Evolutionary conservation across 2,888 invertebrate genomes (phyloP).

Genomic region (Troilus luridus): DNA sequence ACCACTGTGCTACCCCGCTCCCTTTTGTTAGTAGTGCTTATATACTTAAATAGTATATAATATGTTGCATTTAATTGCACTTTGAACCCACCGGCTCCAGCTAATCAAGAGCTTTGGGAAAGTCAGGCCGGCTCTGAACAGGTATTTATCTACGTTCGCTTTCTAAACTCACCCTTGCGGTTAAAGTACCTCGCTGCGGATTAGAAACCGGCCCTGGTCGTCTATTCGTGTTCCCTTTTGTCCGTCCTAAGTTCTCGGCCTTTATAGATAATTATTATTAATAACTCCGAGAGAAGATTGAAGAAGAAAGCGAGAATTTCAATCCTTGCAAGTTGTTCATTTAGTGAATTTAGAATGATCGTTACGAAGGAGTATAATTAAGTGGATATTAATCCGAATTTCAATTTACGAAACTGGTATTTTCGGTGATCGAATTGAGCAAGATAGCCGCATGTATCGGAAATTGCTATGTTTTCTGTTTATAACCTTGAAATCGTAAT

Average conservation of each 20-base stretch:
- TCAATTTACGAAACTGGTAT: too few species aligned
- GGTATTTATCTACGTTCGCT: conserved; percentile 3
- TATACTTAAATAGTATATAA: too few species aligned
- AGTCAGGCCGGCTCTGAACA: neutral
- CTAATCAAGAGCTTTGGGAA: neutral
- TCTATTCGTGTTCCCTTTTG: neutral
- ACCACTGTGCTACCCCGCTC: too few species aligned
- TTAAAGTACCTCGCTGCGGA: neutral
- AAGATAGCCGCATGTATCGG: too few species aligned
- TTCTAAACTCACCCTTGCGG: conserved; percentile 20
- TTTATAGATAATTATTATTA: neutral
- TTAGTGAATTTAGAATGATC: neutral
- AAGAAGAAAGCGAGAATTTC: neutral
- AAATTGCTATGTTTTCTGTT: too few species aligned
- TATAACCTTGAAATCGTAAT: too few species aligned
- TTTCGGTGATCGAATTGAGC: too few species aligned
- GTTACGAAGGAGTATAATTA: neutral
- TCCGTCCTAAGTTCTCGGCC: neutral
- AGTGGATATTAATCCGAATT: too few species aligned
- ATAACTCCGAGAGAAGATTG: neutral
- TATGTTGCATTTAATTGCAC: neutral
- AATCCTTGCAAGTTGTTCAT: neutral
- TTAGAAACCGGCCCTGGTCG: neutral
- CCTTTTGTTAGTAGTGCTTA: too few species aligned
- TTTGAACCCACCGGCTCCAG: neutral